Evolutionary conservation across 2,888 invertebrate species (phyloP).

Genomic region (Andrena hattorfiana): DNA sequence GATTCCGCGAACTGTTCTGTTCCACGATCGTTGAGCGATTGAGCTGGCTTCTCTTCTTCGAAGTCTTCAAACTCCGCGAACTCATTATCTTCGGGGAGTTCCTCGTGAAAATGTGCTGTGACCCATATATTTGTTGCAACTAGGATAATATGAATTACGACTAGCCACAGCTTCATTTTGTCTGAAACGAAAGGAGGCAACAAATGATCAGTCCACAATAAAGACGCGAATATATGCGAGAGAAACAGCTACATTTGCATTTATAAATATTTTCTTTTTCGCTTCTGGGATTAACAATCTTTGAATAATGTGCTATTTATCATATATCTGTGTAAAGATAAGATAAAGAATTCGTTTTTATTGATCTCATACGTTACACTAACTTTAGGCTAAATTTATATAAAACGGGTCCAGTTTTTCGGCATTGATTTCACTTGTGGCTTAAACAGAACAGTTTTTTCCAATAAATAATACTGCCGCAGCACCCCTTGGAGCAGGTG

Average conservation of each 20-base stretch:
- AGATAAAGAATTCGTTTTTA: not conserved
- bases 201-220: not conserved
- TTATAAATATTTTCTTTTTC: not conserved
- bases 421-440: constrained; percentile 62
- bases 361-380: constrained; percentile 18
- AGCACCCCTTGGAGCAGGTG: constrained; percentile 45
- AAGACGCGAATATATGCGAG: not conserved
- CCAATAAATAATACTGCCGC: constrained; percentile 41
- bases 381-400: constrained; percentile 36
- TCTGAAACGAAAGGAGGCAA: constrained; percentile 60
- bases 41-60: constrained; percentile 87
- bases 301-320: not conserved
- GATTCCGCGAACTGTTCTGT: constrained; percentile 69
- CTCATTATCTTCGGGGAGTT: constrained; percentile 92
- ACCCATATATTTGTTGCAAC: constrained; percentile 84
- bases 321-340: not conserved
- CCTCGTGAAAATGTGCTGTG: constrained; percentile 85
- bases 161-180: constrained; percentile 85
- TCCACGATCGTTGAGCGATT: constrained; percentile 63
- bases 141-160: constrained; percentile 83
- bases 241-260: not conserved
- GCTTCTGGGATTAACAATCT: not conserved
- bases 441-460: constrained; percentile 34
- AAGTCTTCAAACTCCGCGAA: constrained; percentile 98
- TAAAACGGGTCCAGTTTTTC: constrained; percentile 22